These are phyloP conservation scores for Psix sp. DNA, from an alignment of 1,140 invertebrate species.

Conservation along the genomic window DNA sequence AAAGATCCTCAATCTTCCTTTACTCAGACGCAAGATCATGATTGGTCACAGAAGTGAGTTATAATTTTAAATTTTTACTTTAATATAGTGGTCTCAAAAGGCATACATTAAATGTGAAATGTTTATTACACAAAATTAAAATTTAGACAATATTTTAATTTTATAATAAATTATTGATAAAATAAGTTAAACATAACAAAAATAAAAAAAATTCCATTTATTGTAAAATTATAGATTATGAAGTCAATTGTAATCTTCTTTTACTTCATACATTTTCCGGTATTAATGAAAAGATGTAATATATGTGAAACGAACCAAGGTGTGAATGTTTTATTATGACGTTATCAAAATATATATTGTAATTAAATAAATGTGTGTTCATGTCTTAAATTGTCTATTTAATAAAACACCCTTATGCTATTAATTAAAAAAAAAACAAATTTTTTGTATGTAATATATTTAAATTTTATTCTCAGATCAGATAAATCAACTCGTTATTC, in stretches of 20 bases:
- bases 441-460: too few species aligned
- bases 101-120: too few species aligned
- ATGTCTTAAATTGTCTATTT: not conserved
- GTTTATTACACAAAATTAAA: not conserved
- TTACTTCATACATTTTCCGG: too few species aligned
- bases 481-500: not conserved
- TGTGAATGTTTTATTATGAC: too few species aligned
- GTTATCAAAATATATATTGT: not conserved
- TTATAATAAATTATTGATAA: not conserved
- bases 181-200: too few species aligned
- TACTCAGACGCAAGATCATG: conserved; percentile 3
- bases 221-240: too few species aligned
- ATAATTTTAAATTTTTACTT: not conserved
- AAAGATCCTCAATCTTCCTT: not conserved
- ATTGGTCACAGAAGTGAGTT: conserved; percentile 6
- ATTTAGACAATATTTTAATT: not conserved
- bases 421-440: not conserved
- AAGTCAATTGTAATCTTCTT: too few species aligned
- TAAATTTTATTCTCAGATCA: not conserved
- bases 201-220: too few species aligned
- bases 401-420: not conserved
- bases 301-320: too few species aligned
- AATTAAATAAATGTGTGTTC: too few species aligned
- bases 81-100: too few species aligned
- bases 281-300: too few species aligned